Evolutionary conservation across 2,797 vertebrate species (phyloP).

Genomic region (Myotis planiceps): DNA sequence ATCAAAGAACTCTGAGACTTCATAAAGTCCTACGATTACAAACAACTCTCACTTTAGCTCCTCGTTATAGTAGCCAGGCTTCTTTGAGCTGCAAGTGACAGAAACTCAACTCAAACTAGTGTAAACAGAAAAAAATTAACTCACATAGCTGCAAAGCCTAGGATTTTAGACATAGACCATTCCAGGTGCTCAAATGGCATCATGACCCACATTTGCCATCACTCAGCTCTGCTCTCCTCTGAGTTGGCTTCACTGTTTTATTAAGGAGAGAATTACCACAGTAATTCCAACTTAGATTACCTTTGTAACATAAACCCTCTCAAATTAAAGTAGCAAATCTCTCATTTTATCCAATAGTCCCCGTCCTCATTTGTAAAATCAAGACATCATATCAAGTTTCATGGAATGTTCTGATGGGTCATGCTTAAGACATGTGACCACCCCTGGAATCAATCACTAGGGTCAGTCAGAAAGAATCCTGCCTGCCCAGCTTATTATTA

Average conservation of each 20-base stretch:
- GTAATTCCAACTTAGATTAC: background rate
- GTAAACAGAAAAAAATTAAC: background rate
- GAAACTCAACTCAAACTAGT: slow-evolving; percentile 18
- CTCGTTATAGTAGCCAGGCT: background rate
- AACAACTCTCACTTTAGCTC: background rate
- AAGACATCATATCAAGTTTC: background rate
- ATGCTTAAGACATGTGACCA: background rate
- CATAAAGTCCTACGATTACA: background rate
- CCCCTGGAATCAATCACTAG: background rate
- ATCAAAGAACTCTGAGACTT: background rate
- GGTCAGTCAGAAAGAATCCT: background rate
- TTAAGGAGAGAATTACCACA: background rate
- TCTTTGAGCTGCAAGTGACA: background rate
- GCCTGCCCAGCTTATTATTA: background rate
- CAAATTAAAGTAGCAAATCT: slow-evolving; percentile 1
- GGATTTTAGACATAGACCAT: background rate
- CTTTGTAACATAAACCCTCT: background rate
- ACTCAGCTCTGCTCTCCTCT: background rate
- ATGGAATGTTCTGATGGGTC: background rate
- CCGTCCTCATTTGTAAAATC: background rate
- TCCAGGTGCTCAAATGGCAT: background rate
- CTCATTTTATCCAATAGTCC: background rate
- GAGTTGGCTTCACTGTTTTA: background rate
- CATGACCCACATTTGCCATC: background rate
- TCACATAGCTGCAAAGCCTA: background rate